Percentiles rank a stretch among this genome's conserved stretches.
Evolutionary conservation across 2,113 vertebrate genomes (phyloP).

Genomic region (Nesoenas mayeri): DNA sequence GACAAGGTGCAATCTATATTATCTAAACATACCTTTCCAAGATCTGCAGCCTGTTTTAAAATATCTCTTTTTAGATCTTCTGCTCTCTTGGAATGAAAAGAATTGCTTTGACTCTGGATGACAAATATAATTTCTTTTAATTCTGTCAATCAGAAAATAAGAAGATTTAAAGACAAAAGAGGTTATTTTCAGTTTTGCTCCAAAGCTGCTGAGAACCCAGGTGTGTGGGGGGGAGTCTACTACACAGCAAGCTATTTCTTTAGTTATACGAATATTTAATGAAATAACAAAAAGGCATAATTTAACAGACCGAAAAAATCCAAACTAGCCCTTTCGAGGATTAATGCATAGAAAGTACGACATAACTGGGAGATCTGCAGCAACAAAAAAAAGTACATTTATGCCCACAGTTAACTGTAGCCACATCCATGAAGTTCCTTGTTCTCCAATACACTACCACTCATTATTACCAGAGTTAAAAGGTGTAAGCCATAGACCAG

Average conservation of each 20-base stretch:
- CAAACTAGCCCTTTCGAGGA: neutral
- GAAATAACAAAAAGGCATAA: neutral
- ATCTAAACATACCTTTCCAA: constrained; percentile 81
- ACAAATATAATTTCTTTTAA: constrained; percentile 89
- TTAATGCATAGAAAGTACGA: neutral
- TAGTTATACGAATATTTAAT: neutral
- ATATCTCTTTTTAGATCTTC: constrained; percentile 81
- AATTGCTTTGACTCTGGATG: constrained; percentile 95
- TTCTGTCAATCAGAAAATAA: constrained; percentile 78
- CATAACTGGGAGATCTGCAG: neutral
- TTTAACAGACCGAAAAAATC: neutral
- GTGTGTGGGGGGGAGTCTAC: neutral
- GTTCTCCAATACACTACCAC: neutral
- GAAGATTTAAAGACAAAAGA: neutral
- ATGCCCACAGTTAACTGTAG: neutral
- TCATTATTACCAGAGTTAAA: neutral
- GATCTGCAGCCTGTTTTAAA: constrained; percentile 79
- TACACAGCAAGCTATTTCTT: neutral
- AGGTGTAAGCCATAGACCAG: neutral
- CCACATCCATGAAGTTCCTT: neutral
- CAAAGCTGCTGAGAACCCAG: neutral
- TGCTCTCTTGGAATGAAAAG: constrained; percentile 88
- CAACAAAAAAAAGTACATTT: neutral
- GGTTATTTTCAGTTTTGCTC: neutral
- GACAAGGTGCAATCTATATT: neutral